Conservation (phyloP, 2,797 vertebrate genomes). For the Fistularia tabacaria region DNA sequence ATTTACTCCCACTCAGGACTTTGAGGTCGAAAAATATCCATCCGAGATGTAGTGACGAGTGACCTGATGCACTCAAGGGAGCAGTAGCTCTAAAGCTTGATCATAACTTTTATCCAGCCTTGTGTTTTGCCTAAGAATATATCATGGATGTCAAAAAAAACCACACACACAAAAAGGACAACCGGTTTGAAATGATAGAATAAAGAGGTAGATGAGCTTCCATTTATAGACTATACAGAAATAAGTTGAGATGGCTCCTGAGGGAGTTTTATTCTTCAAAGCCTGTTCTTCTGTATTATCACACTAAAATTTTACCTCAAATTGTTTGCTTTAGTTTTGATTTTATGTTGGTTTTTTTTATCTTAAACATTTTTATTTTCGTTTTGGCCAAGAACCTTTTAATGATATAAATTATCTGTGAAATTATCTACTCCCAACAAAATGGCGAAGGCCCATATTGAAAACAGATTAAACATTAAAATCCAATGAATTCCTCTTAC, state of each 20-base stretch:
- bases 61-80: constrained; percentile 24
- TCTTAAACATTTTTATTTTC: constrained; percentile 21
- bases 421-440: constrained; percentile 9
- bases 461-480: no score
- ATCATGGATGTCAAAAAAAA: constrained; percentile 8
- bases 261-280: constrained; percentile 38
- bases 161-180: not conserved
- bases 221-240: constrained; percentile 33
- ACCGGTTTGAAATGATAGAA: not conserved
- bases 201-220: constrained; percentile 6
- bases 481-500: no score
- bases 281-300: constrained; percentile 27
- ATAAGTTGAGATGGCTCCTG: constrained; percentile 22
- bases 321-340: constrained; percentile 15
- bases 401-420: constrained; percentile 11
- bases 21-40: constrained; percentile 47
- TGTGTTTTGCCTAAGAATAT: constrained; percentile 18
- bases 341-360: constrained; percentile 21
- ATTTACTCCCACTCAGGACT: constrained; percentile 59
- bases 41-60: constrained; percentile 44
- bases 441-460: constrained; percentile 5
- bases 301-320: constrained; percentile 32
- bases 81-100: constrained; percentile 40
- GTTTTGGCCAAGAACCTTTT: constrained; percentile 18
- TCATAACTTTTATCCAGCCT: constrained; percentile 37